A percentile compares a stretch with the other conserved stretches of the same genome.
These are phyloP conservation scores for Vombatus ursinus DNA, from an alignment of 2,113 vertebrate species.

Conservation along the genomic window DNA sequence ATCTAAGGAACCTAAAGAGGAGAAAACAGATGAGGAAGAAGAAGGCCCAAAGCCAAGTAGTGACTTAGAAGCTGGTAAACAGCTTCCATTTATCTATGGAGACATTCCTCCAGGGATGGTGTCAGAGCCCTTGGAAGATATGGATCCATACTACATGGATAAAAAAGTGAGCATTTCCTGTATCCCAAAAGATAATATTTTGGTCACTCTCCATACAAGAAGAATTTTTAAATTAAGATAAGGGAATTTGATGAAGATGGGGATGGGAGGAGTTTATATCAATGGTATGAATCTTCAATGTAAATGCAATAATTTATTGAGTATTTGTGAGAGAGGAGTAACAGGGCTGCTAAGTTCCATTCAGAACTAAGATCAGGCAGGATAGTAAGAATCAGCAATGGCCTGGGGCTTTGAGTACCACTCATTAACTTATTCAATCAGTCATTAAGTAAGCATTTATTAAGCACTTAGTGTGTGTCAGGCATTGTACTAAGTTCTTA, in stretches of 20 bases:
- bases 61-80: conserved; percentile 94
- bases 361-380: neutral
- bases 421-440: neutral
- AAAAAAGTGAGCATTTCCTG: conserved; percentile 88
- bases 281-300: neutral
- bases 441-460: neutral
- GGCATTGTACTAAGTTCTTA: neutral
- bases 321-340: conserved; percentile 6
- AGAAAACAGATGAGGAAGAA: conserved; percentile 85
- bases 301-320: neutral
- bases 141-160: conserved; percentile 94
- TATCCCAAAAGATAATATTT: neutral
- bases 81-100: conserved; percentile 94
- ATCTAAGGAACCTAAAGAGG: conserved; percentile 85
- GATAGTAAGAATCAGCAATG: neutral
- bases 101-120: conserved; percentile 91
- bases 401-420: neutral
- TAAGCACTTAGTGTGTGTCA: neutral
- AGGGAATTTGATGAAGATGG: neutral
- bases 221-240: neutral
- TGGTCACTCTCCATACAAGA: neutral
- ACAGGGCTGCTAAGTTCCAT: neutral
- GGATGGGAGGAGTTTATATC: neutral
- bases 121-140: conserved; percentile 93
- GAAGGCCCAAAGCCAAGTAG: conserved; percentile 85